phyloP scores from a whole-genome alignment of 2,113 vertebrate genomes.

The Ailurus styani region DNA sequence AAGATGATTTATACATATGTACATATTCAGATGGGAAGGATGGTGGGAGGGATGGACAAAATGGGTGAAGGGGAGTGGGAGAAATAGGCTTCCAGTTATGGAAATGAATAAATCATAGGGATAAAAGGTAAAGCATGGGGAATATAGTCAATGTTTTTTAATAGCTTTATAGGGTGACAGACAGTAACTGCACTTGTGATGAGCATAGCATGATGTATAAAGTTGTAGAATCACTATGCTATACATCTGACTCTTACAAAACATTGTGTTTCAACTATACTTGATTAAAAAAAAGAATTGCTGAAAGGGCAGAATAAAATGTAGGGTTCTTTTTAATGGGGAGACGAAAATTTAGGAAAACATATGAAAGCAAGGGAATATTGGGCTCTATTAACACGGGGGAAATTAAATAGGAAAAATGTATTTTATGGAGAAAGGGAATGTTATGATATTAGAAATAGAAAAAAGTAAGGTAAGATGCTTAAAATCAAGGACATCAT shows the following conservation, averaged over 20 bases:
- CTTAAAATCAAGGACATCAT: neutral
- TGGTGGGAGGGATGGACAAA: neutral
- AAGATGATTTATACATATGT: neutral
- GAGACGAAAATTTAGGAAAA: neutral
- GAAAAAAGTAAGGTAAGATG: neutral
- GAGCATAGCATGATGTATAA: neutral
- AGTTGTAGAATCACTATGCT: neutral
- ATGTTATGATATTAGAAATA: neutral
- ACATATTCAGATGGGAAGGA: neutral
- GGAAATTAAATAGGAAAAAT: neutral
- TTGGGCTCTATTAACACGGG: neutral
- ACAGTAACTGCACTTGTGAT: neutral
- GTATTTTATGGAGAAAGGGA: neutral
- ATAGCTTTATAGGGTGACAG: neutral
- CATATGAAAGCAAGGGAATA: neutral
- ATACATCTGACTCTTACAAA: neutral
- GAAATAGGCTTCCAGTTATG: neutral
- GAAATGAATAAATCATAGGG: neutral
- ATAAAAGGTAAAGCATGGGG: neutral
- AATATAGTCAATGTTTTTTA: neutral
- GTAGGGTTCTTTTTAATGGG: neutral
- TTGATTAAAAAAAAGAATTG: neutral
- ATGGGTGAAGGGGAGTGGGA: neutral
- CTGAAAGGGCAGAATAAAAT: neutral
- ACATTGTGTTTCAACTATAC: neutral